Percentiles rank a stretch among this genome's conserved stretches.
phyloP scores from a whole-genome alignment of 2,888 invertebrate species.

The Masnerella sp. region DNA sequence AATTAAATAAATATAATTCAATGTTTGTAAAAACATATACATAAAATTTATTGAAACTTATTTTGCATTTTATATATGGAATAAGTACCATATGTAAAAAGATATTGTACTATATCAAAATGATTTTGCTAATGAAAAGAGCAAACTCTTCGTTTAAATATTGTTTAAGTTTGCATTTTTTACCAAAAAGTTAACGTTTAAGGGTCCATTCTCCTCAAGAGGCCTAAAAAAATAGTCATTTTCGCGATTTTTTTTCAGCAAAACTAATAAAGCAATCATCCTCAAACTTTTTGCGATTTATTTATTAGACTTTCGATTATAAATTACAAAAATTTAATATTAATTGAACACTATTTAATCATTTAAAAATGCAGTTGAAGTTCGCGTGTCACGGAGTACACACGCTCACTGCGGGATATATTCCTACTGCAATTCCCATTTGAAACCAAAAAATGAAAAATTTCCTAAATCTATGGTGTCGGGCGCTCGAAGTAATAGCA shows the following conservation, averaged over 20 bases:
- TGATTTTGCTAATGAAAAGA: no score
- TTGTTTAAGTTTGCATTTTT: no score
- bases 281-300: conserved; percentile 6
- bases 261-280: conserved; percentile 7
- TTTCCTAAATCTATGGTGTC: conserved; percentile 6
- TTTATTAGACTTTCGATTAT: conserved; percentile 2
- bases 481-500: conserved; percentile 7
- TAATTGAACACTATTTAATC: background rate
- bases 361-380: background rate
- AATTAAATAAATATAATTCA: no score
- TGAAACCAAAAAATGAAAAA: conserved; percentile 4
- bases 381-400: background rate
- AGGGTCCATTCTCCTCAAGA: conserved; percentile 1
- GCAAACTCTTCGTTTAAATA: no score
- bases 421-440: background rate
- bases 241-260: background rate
- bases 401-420: background rate
- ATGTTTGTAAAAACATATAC: no score
- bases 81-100: no score
- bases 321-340: background rate
- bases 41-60: no score
- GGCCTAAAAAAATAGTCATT: conserved; percentile 3
- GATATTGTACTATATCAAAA: no score
- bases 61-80: no score
- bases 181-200: no score